phyloP scores from a whole-genome alignment of 2,113 vertebrate species.

The Tragelaphus scriptus region DNA sequence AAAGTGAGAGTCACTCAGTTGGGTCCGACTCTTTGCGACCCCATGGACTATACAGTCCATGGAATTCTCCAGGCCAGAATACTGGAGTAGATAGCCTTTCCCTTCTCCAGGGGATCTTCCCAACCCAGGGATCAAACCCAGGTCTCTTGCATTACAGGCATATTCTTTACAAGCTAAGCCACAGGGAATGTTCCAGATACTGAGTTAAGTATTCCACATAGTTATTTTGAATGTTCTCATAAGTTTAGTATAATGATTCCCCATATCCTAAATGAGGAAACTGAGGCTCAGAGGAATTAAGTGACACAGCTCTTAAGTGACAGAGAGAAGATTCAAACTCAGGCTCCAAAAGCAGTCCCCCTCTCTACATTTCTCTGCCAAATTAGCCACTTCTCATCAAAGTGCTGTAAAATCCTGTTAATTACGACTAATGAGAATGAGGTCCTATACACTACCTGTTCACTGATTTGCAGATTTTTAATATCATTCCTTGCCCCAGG shows the following conservation, averaged over 20 bases:
- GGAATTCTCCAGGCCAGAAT: neutral
- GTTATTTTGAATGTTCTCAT: neutral
- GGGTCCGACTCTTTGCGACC: neutral
- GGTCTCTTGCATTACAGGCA: neutral
- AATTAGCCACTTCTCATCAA: constrained; percentile 47
- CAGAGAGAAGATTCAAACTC: constrained; percentile 29
- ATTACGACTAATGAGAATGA: constrained; percentile 73
- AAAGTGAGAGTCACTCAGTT: neutral
- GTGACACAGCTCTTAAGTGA: neutral
- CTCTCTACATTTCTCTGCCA: constrained; percentile 2
- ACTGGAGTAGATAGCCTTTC: neutral
- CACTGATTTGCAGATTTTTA: constrained; percentile 63
- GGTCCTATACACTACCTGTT: constrained; percentile 71
- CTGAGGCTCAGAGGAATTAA: constrained; percentile 10
- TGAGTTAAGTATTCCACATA: neutral
- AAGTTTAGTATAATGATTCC: neutral
- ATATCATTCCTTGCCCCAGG: constrained; percentile 43
- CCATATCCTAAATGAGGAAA: constrained; percentile 30
- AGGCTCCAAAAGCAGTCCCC: neutral
- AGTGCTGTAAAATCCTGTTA: constrained; percentile 62
- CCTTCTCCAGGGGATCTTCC: neutral
- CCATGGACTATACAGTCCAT: neutral
- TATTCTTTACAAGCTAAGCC: neutral
- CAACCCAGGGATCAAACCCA: neutral
- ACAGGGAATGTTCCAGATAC: neutral